Evolutionary conservation across 2,113 vertebrate species (phyloP).

Genomic region (Eulacestoma nigropectus): DNA sequence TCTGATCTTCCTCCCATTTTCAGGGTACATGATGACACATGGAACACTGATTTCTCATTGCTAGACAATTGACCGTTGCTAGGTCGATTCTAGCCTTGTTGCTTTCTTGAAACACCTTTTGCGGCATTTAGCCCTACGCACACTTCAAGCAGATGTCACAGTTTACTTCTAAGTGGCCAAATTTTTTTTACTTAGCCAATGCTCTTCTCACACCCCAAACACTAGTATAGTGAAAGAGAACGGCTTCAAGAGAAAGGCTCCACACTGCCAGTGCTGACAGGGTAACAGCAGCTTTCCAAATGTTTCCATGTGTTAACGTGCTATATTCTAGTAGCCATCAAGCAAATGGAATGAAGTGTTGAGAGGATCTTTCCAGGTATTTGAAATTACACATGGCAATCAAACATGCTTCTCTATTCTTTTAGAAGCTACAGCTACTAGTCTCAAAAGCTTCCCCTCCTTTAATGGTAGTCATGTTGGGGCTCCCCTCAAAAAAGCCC

Average conservation of each 20-base stretch:
- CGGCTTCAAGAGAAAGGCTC: neutral
- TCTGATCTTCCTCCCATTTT: neutral
- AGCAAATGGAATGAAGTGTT: neutral
- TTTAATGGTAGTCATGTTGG: neutral
- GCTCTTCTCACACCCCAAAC: neutral
- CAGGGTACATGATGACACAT: neutral
- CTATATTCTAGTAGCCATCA: neutral
- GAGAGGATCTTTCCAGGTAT: neutral
- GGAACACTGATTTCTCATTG: neutral
- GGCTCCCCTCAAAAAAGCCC: accelerated
- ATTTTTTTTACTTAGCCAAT: neutral
- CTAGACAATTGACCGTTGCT: neutral
- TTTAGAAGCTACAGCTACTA: neutral
- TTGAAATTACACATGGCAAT: neutral
- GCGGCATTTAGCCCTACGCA: neutral
- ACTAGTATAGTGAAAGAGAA: neutral
- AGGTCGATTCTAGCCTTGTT: neutral
- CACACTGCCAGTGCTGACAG: neutral
- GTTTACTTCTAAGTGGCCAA: neutral
- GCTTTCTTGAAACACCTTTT: neutral
- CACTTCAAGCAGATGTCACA: neutral
- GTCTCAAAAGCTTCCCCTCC: neutral
- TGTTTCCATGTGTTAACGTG: neutral
- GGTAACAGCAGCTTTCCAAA: neutral
- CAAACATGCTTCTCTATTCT: neutral